Conservation (phyloP, 1,140 invertebrate genomes). For the Psix sp. region DNA sequence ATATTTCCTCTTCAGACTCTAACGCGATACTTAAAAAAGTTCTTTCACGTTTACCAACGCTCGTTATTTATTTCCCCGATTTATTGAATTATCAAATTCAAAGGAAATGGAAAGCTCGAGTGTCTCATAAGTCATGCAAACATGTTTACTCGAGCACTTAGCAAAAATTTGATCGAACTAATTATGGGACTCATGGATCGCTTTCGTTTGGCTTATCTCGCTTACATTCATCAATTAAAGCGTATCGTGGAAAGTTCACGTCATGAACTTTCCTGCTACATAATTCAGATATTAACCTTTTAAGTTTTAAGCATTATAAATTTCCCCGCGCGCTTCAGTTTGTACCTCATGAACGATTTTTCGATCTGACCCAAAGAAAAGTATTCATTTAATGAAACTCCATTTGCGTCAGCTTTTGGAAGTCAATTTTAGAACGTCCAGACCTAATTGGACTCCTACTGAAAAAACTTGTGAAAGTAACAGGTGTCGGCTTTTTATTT, state of each 20-base stretch:
- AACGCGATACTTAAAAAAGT: too few species aligned
- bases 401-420: too few species aligned
- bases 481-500: conserved; percentile 5
- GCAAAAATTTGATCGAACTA: conserved; percentile 15
- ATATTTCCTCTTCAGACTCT: too few species aligned
- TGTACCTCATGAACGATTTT: too few species aligned
- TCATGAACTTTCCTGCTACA: conserved; percentile 40
- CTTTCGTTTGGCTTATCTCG: conserved; percentile 31
- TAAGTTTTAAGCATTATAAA: conserved; percentile 19
- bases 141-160: conserved; percentile 18
- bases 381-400: too few species aligned
- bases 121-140: conserved; percentile 19
- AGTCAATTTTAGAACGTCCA: conserved; percentile 1
- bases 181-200: conserved; percentile 2
- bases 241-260: conserved; percentile 46
- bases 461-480: conserved; percentile 8
- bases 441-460: not conserved
- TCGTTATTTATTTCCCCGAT: conserved; percentile 31
- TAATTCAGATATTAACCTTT: conserved; percentile 48
- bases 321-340: not conserved
- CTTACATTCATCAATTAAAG: conserved; percentile 42
- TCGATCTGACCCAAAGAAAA: too few species aligned
- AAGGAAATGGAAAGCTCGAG: conserved; percentile 15
- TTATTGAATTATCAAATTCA: conserved; percentile 48
- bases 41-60: conserved; percentile 1